Evolutionary conservation across 2,888 invertebrate species (phyloP).

Genomic region (Parelbella ahira): DNA sequence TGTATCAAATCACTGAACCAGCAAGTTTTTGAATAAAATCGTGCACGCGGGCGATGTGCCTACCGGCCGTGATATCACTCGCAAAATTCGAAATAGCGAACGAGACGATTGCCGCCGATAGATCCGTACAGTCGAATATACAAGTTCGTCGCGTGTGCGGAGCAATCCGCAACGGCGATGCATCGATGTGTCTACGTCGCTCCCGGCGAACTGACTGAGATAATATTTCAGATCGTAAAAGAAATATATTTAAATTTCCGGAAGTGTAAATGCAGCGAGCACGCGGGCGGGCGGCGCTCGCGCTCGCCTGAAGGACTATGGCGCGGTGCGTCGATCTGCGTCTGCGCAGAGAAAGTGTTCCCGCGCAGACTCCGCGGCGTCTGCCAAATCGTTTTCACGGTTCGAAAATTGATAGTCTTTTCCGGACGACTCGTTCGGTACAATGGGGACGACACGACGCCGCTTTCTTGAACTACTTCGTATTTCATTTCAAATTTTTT

Average conservation of each 20-base stretch:
- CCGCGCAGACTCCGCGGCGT: slow-evolving; percentile 75
- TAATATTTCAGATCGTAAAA: slow-evolving; percentile 16
- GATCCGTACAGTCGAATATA: slow-evolving; percentile 10
- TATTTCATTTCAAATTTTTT: slow-evolving; percentile 21
- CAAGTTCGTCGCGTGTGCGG: slow-evolving; percentile 2
- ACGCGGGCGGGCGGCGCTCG: slow-evolving; percentile 58
- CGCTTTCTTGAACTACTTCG: slow-evolving; percentile 30
- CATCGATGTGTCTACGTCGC: slow-evolving; percentile 16
- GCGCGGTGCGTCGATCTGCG: slow-evolving; percentile 41
- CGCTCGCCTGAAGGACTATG: slow-evolving; percentile 56
- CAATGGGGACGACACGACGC: slow-evolving; percentile 40
- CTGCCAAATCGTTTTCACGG: slow-evolving; percentile 77
- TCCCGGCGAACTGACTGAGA: slow-evolving; percentile 18
- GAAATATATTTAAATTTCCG: slow-evolving; percentile 24
- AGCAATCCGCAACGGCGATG: slow-evolving; percentile 17
- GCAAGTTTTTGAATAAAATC: slow-evolving; percentile 34
- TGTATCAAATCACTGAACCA: slow-evolving; percentile 23
- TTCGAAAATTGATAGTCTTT: slow-evolving; percentile 66
- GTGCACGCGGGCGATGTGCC: slow-evolving; percentile 45
- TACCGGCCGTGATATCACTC: slow-evolving; percentile 32
- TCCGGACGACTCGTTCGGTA: slow-evolving; percentile 57
- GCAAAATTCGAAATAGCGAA: slow-evolving; percentile 43
- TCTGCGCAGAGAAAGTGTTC: slow-evolving; percentile 73
- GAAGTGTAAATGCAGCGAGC: slow-evolving; percentile 28
- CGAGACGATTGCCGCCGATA: slow-evolving; percentile 4